Percentiles rank a stretch among this genome's conserved stretches.
Conservation (phyloP, 2,113 vertebrate species). For the Synchiropus splendidus region DNA sequence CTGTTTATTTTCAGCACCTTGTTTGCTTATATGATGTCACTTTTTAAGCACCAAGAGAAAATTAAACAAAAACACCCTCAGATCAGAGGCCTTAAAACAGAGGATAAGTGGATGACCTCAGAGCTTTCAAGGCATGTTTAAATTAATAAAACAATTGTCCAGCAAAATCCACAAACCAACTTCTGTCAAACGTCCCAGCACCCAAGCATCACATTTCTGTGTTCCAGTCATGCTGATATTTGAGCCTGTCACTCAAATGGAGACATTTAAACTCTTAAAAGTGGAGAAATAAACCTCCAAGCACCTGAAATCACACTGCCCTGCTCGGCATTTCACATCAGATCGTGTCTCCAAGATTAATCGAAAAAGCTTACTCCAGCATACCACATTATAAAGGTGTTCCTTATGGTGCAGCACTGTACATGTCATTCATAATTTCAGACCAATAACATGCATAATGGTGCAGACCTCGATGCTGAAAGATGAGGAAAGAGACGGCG, state of each 20-base stretch:
- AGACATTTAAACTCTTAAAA: constrained; percentile 1
- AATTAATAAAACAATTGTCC: constrained; percentile 38
- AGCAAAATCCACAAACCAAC: constrained; percentile 42
- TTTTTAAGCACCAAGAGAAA: constrained; percentile 20
- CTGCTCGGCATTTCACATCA: constrained; percentile 19
- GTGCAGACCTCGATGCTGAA: constrained; percentile 25
- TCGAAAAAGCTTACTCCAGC: background rate
- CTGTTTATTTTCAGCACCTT: no score
- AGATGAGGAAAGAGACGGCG: constrained; percentile 34
- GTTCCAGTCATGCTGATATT: constrained; percentile 36
- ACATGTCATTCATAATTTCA: constrained; percentile 39
- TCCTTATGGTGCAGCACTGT: background rate
- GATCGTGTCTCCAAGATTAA: constrained; percentile 1
- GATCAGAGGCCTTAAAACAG: constrained; percentile 7
- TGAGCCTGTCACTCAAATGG: constrained; percentile 10
- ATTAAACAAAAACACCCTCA: constrained; percentile 21
- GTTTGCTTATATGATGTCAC: constrained; percentile 16
- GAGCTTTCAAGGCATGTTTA: constrained; percentile 18
- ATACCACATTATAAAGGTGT: no score
- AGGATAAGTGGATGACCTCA: constrained; percentile 18
- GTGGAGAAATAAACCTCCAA: constrained; percentile 32
- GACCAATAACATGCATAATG: constrained; percentile 40
- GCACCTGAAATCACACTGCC: constrained; percentile 51
- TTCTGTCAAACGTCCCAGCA: constrained; percentile 45
- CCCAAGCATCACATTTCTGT: constrained; percentile 46